Conservation (phyloP, 2,113 vertebrate genomes). For the Hystrix cristata region DNA sequence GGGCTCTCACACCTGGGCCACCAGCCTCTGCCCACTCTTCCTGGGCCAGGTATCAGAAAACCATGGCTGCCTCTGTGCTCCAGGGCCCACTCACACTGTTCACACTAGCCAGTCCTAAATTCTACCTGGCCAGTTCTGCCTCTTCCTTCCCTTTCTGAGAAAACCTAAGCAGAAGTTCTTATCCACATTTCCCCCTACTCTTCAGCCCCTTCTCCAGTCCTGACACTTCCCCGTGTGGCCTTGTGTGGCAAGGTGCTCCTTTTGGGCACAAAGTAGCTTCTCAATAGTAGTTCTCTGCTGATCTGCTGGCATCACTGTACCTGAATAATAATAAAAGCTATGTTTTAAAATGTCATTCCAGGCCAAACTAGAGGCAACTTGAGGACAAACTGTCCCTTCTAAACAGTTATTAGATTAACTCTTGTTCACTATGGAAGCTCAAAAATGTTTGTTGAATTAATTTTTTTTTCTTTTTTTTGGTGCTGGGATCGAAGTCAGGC, state of each 20-base stretch:
- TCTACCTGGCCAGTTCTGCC: neutral
- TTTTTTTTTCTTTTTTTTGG: neutral
- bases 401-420: neutral
- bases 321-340: neutral
- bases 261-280: neutral
- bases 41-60: neutral
- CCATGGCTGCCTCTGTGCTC: neutral
- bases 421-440: neutral
- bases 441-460: conserved; percentile 27
- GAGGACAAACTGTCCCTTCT: neutral
- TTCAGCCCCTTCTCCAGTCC: neutral
- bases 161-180: neutral
- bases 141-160: neutral
- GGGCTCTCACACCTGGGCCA: neutral
- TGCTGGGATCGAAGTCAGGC: too few species aligned
- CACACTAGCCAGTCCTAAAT: neutral
- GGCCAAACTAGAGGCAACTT: neutral
- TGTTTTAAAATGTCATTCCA: neutral
- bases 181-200: neutral
- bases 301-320: neutral
- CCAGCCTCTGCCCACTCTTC: neutral
- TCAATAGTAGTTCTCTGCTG: neutral
- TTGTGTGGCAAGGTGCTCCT: too few species aligned
- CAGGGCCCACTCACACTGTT: neutral
- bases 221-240: neutral